A percentile compares a stretch with the other conserved stretches of the same genome.
Conservation (phyloP, 2,797 vertebrate genomes). For the Champsocephalus gunnari region DNA sequence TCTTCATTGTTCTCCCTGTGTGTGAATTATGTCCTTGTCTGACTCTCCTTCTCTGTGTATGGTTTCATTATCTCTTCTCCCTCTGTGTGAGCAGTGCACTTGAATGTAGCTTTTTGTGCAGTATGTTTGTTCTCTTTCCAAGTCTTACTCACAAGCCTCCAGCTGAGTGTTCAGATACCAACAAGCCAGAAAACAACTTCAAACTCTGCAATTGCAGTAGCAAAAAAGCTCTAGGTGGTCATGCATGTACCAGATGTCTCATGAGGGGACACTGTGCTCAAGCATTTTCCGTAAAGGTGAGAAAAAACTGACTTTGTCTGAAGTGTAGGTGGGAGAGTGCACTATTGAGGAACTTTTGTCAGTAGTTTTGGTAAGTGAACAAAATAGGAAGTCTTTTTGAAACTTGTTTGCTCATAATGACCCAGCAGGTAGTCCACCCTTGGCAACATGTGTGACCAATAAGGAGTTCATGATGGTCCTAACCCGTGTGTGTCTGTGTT, state of each 20-base stretch:
- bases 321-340: slow-evolving; percentile 7
- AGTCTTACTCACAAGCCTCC: neutral
- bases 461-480: neutral
- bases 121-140: neutral
- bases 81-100: neutral
- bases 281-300: neutral
- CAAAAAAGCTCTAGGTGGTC: neutral
- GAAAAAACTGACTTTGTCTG: slow-evolving; percentile 12
- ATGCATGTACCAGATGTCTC: neutral
- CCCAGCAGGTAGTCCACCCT: neutral
- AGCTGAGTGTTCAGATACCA: neutral
- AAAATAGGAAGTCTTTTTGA: neutral
- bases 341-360: slow-evolving; percentile 1
- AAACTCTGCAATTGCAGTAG: neutral
- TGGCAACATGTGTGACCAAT: neutral
- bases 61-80: neutral
- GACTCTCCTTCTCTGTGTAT: neutral
- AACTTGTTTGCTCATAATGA: neutral
- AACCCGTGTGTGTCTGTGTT: neutral
- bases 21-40: neutral
- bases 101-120: neutral
- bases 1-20: neutral
- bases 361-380: neutral
- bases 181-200: neutral
- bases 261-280: neutral